Base-by-base conservation (phyloP, 2,113 vertebrate genomes). In the Poicephalus meyeri region DNA sequence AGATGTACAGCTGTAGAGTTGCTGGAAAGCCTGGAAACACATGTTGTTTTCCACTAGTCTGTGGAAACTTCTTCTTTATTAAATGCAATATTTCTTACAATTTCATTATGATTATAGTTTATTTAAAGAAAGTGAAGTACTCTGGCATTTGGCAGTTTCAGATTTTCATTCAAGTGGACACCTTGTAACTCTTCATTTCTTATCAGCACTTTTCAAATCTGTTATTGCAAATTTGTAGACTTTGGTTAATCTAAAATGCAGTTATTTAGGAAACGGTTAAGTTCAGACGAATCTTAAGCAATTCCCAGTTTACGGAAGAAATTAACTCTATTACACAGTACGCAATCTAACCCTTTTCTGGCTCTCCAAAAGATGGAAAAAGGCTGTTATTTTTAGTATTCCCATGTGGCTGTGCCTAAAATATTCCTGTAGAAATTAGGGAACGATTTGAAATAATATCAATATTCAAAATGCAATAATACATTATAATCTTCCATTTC, bases 391-490 rank as follows among this genome's bases (percentile, higher is more conserved):
- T 94, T 81, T 90, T 85, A 90, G 91, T 86, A 71, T 94, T 93
- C 90, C 82, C 76, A 53, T 91, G 44, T 79, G 92, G 37, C 79
- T 71, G 78, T 95, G 77, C 74, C 83, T 24, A 42, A 95, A 96
- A 93, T 93, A 88, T 94, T 95, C 50, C 85, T 79, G 50, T 61
- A 72, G 78, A 83, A 95, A 95, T 96, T 96, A 97, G 70, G 37
- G 92, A 95, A 82, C 0, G 7, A 61, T 97, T 96, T 95, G 78
- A 86, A 94, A 95, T 94, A 95, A 91, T 93, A 95, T 93, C 74
- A 92, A 86, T 96, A 95, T 74, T 77, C 61, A 71, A 94, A 97
- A 96, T 80, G 87, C 94, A 96, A 94, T 96, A 95, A 91, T 92
- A 86, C 78, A 85, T 97, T 96, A 93, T 79, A 94, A 92, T 86